Base-by-base conservation (phyloP, 1,140 invertebrate genomes). In the Trachelipus rathkii region DNA sequence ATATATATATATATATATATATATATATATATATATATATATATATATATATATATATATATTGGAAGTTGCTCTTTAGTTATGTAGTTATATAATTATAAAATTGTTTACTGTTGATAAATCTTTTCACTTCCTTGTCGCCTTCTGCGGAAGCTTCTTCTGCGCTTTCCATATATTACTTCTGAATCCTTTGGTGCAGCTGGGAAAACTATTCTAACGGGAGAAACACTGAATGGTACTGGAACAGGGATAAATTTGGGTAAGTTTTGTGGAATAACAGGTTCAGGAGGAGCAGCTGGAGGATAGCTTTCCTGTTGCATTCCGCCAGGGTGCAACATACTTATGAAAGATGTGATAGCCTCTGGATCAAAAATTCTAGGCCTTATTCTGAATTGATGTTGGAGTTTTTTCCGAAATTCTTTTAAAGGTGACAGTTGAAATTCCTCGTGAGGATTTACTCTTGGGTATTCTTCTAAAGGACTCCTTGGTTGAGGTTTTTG, bases 1-100 rank as follows among this genome's bases (percentile, higher is more conserved):
- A 33, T 60, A 60, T 60, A 60, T 60, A 60, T 60, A 60, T 60
- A 60, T 60, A 60, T 60, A 60, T 60, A 60, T 60, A 60, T 60
- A 60, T 60, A 60, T 60, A 60, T 60, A 60, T 60, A 60, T 60
- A 60, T 60, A 60, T 60, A 60, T 60, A 60, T 60, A 60, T 60
- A 60, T 60, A 60, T 60, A 60, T 60, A 60, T 60, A 60, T 60
- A 60, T 70, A 21, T 70, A 70, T 70, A 70, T n/a, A 70, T 21
- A 70, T 70, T n/a, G n/a, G n/a, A n/a, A 70, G 15, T 24, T 24
- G 68, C 23, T 70, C 23, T 70, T 33, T 23, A 70, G 11, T 13
- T 33, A 70, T 33, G 50, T 19, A 60, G 50, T 60, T 19, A 15
- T 60, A 15, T 13, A 60, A 60, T 60, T 15, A 60, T 19, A 60